A percentile compares a stretch with the other conserved stretches of the same genome.
Evolutionary conservation across 2,888 invertebrate species (phyloP).

Genomic region (Clitarchus hookeri): DNA sequence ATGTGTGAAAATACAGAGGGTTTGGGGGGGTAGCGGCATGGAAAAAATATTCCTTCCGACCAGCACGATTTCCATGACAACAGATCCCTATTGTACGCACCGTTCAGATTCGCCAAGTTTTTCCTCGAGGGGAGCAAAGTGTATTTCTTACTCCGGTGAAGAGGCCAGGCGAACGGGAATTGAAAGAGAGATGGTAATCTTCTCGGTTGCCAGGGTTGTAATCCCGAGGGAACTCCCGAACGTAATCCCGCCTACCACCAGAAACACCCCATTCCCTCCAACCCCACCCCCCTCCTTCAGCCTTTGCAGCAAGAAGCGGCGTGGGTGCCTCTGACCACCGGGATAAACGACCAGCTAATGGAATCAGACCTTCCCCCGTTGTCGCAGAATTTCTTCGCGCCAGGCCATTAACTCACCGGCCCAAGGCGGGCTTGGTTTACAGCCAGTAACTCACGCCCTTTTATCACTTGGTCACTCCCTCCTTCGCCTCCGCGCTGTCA

Average conservation of each 20-base stretch:
- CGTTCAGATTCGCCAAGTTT: not conserved
- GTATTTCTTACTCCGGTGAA: not conserved
- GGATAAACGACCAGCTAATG: not conserved
- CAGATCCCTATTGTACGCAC: not conserved
- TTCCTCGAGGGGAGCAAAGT: too few relatives aligned
- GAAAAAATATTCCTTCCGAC: not conserved
- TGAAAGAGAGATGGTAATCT: slow-evolving; percentile 14
- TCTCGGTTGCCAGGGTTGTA: not conserved
- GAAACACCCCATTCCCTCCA: not conserved
- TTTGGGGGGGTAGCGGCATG: too few relatives aligned
- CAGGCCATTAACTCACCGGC: not conserved
- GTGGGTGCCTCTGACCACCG: not conserved
- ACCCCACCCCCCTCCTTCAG: not conserved
- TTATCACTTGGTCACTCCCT: not conserved
- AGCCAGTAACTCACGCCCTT: not conserved
- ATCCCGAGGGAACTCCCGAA: not conserved
- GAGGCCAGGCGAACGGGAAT: not conserved
- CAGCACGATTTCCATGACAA: not conserved
- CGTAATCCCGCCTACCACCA: not conserved
- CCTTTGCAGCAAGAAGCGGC: too few relatives aligned
- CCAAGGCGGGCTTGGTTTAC: not conserved
- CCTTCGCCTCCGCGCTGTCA: not conserved
- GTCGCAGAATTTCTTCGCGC: slow-evolving; percentile 1
- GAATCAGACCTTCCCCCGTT: not conserved
- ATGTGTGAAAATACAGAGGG: too few relatives aligned